A percentile compares a stretch with the other conserved stretches of the same genome.
phyloP scores from a whole-genome alignment of 2,797 vertebrate species.

The Knipowitschia caucasica region DNA sequence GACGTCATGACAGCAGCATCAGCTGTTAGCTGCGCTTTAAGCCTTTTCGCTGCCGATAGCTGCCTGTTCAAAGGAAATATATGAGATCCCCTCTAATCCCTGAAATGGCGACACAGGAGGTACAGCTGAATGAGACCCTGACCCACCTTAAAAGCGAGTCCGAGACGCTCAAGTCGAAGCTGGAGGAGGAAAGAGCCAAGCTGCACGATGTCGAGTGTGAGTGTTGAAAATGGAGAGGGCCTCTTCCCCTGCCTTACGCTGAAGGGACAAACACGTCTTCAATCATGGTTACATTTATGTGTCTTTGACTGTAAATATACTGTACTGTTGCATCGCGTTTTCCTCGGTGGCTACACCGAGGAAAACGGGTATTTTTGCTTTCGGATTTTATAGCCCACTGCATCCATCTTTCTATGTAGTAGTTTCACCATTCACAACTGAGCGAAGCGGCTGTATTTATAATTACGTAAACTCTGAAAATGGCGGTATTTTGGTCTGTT shows the following conservation, averaged over 20 bases:
- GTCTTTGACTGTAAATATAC: too few relatives aligned
- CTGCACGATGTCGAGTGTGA: constrained; percentile 98
- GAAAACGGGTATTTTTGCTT: constrained; percentile 47
- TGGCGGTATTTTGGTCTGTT: background rate
- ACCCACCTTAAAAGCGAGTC: constrained; percentile 90
- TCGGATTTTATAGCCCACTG: constrained; percentile 34
- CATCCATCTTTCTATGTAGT: constrained; percentile 16
- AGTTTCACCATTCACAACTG: constrained; percentile 10
- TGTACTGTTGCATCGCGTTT: background rate
- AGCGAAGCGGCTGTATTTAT: background rate
- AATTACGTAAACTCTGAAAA: background rate
- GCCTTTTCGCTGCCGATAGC: constrained; percentile 63
- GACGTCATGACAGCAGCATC: constrained; percentile 82
- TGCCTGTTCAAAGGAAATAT: constrained; percentile 66
- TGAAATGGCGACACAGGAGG: constrained; percentile 96
- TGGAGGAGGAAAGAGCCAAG: constrained; percentile 97
- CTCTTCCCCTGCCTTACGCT: constrained; percentile 35
- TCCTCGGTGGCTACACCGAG: too few relatives aligned
- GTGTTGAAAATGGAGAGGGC: constrained; percentile 71
- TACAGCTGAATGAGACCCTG: constrained; percentile 89
- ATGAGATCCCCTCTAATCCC: constrained; percentile 70
- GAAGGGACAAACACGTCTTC: constrained; percentile 17
- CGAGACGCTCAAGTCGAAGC: constrained; percentile 90
- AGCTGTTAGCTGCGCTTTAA: constrained; percentile 71
- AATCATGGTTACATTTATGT: background rate